phyloP scores from a whole-genome alignment of 2,797 vertebrate species.

The Micrastur ruficollis region DNA sequence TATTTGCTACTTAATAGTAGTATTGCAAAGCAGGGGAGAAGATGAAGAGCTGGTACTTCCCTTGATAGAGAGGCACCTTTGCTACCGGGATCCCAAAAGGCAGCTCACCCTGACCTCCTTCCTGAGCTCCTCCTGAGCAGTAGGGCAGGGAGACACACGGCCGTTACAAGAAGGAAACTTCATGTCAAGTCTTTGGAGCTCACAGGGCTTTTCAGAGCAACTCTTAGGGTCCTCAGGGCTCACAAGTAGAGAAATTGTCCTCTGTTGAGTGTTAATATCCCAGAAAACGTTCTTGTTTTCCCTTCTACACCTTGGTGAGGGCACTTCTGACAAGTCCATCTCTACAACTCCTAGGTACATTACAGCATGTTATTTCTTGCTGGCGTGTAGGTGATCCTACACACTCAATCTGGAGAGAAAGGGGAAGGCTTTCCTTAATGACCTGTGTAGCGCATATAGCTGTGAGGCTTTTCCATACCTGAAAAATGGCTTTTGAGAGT shows the following conservation, averaged over 20 bases:
- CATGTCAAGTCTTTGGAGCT: neutral
- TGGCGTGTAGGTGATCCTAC: neutral
- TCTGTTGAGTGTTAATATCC: neutral
- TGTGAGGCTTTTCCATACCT: neutral
- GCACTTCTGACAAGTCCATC: neutral
- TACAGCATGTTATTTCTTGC: neutral
- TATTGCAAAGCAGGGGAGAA: neutral
- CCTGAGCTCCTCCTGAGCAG: neutral
- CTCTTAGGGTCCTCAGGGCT: neutral
- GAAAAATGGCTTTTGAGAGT: neutral
- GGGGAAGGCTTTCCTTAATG: neutral
- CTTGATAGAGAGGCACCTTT: neutral
- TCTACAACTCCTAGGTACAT: neutral
- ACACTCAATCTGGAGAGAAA: neutral
- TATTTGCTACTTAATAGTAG: neutral
- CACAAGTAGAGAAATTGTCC: neutral
- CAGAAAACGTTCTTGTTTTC: neutral
- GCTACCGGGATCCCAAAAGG: neutral
- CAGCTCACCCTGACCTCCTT: neutral
- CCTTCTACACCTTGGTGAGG: neutral
- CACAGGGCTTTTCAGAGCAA: neutral
- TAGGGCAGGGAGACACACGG: neutral
- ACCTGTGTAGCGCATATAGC: neutral
- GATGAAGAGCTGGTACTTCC: neutral
- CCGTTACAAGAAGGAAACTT: neutral